A percentile compares a stretch with the other conserved stretches of the same genome.
Evolutionary conservation across 2,113 vertebrate genomes (phyloP).

Genomic region (Ellobius talpinus): DNA sequence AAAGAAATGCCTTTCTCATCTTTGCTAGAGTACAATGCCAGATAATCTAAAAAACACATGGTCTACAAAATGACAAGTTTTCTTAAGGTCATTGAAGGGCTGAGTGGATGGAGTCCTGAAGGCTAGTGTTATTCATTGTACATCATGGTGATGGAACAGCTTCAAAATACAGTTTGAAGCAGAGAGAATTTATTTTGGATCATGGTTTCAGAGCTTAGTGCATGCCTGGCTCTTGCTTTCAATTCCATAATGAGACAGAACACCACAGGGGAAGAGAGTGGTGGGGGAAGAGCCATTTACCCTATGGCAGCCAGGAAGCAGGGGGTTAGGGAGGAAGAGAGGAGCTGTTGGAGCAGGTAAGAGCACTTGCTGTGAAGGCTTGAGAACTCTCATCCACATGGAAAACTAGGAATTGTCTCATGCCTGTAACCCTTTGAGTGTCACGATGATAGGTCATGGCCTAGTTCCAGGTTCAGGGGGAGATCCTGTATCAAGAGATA

Average conservation of each 20-base stretch:
- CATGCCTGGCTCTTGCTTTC: neutral
- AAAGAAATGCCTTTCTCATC: neutral
- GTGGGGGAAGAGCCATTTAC: neutral
- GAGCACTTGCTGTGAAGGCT: neutral
- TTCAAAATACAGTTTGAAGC: neutral
- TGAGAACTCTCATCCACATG: neutral
- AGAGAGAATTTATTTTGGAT: neutral
- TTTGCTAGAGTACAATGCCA: neutral
- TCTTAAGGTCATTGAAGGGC: neutral
- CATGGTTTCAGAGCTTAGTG: neutral
- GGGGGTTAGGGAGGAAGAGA: neutral
- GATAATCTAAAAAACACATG: neutral
- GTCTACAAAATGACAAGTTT: neutral
- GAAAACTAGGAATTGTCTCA: neutral
- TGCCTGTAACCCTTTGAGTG: neutral
- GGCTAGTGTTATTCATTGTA: neutral
- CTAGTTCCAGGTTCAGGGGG: neutral
- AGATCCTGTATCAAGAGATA: neutral
- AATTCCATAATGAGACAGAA: neutral
- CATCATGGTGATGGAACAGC: neutral
- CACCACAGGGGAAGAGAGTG: neutral
- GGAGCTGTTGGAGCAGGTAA: neutral
- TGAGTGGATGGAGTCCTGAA: neutral
- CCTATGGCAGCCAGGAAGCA: neutral
- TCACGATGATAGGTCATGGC: too few species aligned